phyloP scores from a whole-genome alignment of 2,888 invertebrate genomes.

The Anoplius nigerrimus region DNA sequence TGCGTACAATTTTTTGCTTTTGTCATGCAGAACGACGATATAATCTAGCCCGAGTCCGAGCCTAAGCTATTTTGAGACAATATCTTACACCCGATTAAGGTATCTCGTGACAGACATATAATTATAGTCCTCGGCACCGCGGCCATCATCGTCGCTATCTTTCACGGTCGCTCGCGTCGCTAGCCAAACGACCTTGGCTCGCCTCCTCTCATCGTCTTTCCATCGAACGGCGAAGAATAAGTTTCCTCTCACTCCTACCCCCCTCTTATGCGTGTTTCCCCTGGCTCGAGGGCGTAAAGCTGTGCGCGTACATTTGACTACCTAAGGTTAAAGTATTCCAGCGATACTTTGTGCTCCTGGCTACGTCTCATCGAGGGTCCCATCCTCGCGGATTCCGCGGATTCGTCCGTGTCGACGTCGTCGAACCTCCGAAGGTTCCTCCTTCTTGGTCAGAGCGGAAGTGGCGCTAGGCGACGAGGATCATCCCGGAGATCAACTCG shows the following conservation, averaged over 20 bases:
- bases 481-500: background rate
- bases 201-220: background rate
- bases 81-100: conserved; percentile 41
- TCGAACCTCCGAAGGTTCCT: too few species aligned
- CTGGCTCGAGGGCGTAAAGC: background rate
- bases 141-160: background rate
- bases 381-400: too few species aligned
- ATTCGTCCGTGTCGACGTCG: too few species aligned
- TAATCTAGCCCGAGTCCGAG: conserved; percentile 48
- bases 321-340: conserved; percentile 1
- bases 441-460: conserved; percentile 9
- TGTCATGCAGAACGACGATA: conserved; percentile 60
- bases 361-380: background rate
- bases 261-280: too few species aligned
- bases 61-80: conserved; percentile 56
- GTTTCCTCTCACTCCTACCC: background rate
- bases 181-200: background rate
- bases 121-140: conserved; percentile 31
- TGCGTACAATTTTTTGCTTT: conserved; percentile 61
- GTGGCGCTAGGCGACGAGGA: too few species aligned
- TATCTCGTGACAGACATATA: conserved; percentile 51
- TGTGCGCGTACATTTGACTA: conserved; percentile 6
- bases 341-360: conserved; percentile 19
- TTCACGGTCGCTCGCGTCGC: background rate
- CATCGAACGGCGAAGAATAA: background rate